Evolutionary conservation across 2,797 vertebrate species (phyloP).

Genomic region (Gorsachius magnificus): DNA sequence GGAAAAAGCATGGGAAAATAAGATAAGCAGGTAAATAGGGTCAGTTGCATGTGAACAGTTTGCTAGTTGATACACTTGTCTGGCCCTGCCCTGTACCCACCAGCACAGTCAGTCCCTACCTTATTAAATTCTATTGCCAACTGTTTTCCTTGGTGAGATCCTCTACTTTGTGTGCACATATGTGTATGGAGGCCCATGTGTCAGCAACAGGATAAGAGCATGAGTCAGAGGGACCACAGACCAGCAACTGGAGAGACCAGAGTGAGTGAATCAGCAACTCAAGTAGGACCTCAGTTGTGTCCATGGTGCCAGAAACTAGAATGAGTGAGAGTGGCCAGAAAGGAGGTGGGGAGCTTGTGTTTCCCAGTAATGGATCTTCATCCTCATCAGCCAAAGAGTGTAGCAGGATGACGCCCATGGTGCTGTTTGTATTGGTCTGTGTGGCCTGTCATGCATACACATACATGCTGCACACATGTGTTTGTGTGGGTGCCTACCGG

Average conservation of each 20-base stretch:
- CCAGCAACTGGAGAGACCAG: background rate
- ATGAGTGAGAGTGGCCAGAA: background rate
- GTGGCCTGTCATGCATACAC: background rate
- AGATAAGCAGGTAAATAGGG: background rate
- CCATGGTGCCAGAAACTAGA: background rate
- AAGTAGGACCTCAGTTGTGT: background rate
- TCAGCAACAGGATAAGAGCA: background rate
- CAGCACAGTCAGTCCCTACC: background rate
- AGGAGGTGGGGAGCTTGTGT: background rate
- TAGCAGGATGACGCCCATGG: background rate
- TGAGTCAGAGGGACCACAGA: background rate
- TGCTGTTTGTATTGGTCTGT: background rate
- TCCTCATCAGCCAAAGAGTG: background rate
- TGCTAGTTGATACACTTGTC: background rate
- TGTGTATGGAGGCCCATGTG: background rate
- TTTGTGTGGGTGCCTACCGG: background rate
- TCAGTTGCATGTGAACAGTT: background rate
- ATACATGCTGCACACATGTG: background rate
- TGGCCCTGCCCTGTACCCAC: background rate
- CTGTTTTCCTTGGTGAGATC: background rate
- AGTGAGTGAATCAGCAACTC: background rate
- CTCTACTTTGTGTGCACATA: background rate
- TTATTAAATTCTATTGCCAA: background rate
- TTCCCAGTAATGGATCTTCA: background rate
- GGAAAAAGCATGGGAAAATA: background rate